Evolutionary conservation across 2,888 invertebrate genomes (phyloP).

Genomic region (Smittia sp.): DNA sequence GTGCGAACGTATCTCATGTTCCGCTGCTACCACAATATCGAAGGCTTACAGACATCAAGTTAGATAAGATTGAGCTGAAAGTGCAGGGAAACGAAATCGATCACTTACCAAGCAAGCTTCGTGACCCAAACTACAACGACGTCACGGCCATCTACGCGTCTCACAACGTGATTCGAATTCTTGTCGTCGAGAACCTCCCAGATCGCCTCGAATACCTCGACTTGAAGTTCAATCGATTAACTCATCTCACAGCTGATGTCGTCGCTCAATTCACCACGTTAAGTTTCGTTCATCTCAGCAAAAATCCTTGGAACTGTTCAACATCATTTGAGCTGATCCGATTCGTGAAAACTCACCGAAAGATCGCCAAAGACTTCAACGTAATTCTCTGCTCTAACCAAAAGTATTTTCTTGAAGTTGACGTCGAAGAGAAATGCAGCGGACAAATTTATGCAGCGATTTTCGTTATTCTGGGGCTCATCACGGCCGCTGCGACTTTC

Average conservation of each 20-base stretch:
- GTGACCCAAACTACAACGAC: background rate
- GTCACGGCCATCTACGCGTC: background rate
- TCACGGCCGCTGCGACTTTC: background rate
- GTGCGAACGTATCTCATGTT: background rate
- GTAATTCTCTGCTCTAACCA: background rate
- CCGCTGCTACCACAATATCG: background rate
- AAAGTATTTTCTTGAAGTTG: background rate
- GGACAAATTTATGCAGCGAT: background rate
- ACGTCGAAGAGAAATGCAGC: background rate
- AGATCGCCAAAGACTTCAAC: background rate
- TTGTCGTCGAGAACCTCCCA: background rate
- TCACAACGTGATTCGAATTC: background rate
- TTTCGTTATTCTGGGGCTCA: background rate
- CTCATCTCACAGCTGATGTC: background rate
- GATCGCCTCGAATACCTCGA: background rate
- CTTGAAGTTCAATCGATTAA: background rate
- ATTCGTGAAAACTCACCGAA: background rate
- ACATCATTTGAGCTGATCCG: background rate
- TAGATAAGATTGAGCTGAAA: background rate
- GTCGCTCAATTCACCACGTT: background rate
- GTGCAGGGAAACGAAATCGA: background rate
- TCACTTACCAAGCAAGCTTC: background rate
- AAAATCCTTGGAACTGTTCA: constrained; percentile 7
- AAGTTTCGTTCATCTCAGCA: background rate
- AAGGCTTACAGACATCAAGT: background rate